A percentile compares a stretch with the other conserved stretches of the same genome.
Conservation (phyloP, 2,113 vertebrate species). For the Neofelis nebulosa region DNA sequence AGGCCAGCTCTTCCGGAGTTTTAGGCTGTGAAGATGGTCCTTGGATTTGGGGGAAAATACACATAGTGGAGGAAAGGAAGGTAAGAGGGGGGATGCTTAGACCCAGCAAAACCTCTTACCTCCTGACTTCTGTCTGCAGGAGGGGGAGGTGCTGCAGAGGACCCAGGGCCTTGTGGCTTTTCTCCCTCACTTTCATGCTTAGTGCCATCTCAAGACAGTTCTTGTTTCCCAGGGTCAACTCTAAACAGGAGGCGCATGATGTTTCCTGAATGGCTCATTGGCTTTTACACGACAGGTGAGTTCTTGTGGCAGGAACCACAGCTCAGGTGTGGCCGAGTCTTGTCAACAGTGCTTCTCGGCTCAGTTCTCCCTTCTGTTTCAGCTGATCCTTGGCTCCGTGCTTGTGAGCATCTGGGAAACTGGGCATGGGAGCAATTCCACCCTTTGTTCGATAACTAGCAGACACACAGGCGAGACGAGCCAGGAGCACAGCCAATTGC, state of each 20-base stretch:
- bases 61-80: neutral
- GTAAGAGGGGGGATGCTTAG: neutral
- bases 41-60: neutral
- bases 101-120: neutral
- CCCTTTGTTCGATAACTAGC: slow-evolving; percentile 58
- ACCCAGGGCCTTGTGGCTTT: neutral
- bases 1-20: neutral
- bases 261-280: neutral
- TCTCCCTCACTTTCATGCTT: neutral
- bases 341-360: neutral
- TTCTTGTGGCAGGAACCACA: neutral
- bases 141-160: rapidly evolving
- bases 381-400: slow-evolving; percentile 52
- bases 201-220: neutral
- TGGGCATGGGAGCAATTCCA: slow-evolving; percentile 23
- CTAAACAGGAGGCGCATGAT: neutral
- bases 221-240: neutral
- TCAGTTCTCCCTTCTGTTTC: neutral
- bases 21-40: neutral
- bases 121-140: neutral
- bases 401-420: slow-evolving; percentile 60
- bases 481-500: slow-evolving; percentile 68
- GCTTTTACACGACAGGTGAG: neutral
- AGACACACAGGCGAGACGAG: slow-evolving; percentile 63
- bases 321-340: neutral